Evolutionary conservation across 2,888 invertebrate species (phyloP).

Genomic region (Cancer borealis): DNA sequence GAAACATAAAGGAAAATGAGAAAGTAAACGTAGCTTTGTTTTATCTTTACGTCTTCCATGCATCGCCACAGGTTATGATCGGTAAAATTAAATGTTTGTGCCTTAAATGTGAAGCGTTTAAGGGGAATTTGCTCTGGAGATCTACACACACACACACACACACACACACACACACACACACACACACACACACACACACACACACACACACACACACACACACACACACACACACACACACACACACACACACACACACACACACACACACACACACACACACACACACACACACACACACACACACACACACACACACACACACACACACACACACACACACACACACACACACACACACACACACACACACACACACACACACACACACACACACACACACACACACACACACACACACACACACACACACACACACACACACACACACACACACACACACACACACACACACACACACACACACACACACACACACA

Average conservation of each 20-base stretch:
- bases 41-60: neutral
- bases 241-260: too few relatives aligned
- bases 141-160: neutral
- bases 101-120: neutral
- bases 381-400: too few relatives aligned
- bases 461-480: too few relatives aligned
- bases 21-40: neutral
- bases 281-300: too few relatives aligned
- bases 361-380: too few relatives aligned
- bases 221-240: neutral
- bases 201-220: neutral
- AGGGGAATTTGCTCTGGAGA: neutral
- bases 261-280: too few relatives aligned
- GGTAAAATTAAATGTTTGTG: neutral
- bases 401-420: too few relatives aligned
- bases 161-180: conserved; percentile 1
- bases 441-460: too few relatives aligned
- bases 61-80: neutral
- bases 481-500: conserved; percentile 17
- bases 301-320: too few relatives aligned
- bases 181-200: neutral
- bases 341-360: too few relatives aligned
- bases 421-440: too few relatives aligned
- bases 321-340: too few relatives aligned
- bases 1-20: neutral